Conservation (phyloP, 2,113 vertebrate genomes). For the Neoarius graeffei region DNA sequence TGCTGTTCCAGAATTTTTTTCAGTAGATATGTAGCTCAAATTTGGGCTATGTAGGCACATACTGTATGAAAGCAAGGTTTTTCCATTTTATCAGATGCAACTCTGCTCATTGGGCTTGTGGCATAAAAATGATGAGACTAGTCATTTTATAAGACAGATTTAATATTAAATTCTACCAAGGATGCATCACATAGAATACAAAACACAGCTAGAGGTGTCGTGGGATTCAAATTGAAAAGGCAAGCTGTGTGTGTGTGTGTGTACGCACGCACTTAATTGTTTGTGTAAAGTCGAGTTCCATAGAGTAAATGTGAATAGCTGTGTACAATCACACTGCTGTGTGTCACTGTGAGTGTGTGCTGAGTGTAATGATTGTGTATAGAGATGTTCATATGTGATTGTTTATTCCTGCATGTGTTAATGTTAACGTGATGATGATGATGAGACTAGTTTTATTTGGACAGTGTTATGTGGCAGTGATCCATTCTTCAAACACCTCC, state of each 20-base stretch:
- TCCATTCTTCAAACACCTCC: neutral
- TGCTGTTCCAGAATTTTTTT: neutral
- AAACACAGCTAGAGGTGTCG: neutral
- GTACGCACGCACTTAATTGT: neutral
- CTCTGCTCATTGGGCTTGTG: neutral
- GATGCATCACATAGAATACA: neutral
- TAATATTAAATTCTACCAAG: neutral
- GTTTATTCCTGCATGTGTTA: constrained; percentile 10
- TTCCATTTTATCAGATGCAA: neutral
- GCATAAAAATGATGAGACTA: neutral
- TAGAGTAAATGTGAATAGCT: constrained; percentile 6
- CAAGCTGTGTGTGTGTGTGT: neutral
- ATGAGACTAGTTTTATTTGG: neutral
- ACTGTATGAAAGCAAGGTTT: neutral
- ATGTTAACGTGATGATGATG: neutral
- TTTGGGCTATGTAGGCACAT: neutral
- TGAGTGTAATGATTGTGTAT: neutral
- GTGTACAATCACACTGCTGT: neutral
- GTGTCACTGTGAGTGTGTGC: neutral
- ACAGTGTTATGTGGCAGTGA: neutral
- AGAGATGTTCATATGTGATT: neutral
- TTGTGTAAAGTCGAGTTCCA: neutral
- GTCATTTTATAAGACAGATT: neutral
- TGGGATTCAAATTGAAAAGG: neutral
- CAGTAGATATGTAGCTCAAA: neutral